Percentiles rank a stretch among this genome's conserved stretches.
Evolutionary conservation across 1,140 invertebrate genomes (phyloP).

Genomic region (Zophobas atratus): DNA sequence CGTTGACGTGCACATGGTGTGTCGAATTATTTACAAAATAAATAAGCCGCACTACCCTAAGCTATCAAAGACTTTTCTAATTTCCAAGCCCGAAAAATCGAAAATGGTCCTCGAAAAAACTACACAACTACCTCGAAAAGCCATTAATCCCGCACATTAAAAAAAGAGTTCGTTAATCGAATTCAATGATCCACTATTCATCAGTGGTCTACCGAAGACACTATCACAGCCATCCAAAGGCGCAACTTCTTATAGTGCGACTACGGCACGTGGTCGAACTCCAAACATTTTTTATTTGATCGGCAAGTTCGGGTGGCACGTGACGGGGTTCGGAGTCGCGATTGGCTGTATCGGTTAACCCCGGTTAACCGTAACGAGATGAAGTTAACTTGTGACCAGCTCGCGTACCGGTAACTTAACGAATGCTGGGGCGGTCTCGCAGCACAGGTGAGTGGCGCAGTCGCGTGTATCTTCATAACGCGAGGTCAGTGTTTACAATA

Average conservation of each 20-base stretch:
- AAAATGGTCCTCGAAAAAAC: conserved; percentile 13
- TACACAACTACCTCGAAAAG: conserved; percentile 18
- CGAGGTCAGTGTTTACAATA: conserved; percentile 58
- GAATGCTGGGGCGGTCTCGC: conserved; percentile 52
- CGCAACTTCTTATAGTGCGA: background rate
- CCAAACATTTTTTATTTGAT: conserved; percentile 17
- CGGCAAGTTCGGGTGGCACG: background rate
- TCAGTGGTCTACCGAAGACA: conserved; percentile 7
- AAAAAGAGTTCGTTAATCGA: background rate
- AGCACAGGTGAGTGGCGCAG: conserved; percentile 56
- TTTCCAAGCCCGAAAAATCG: background rate
- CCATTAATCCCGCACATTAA: conserved; percentile 26
- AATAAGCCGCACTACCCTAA: conserved; percentile 42
- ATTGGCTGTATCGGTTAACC: background rate
- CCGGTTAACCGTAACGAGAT: conserved; percentile 34
- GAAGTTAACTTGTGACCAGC: conserved; percentile 49
- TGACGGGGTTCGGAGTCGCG: conserved; percentile 14
- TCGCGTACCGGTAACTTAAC: conserved; percentile 48
- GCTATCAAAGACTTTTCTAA: conserved; percentile 34
- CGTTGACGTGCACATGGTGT: conserved; percentile 30
- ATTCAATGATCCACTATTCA: background rate
- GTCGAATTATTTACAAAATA: conserved; percentile 24
- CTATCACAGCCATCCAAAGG: conserved; percentile 14
- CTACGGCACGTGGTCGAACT: conserved; percentile 6
- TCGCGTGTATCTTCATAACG: conserved; percentile 55